Conservation (phyloP, 2,797 vertebrate species). For the Lophotriccus pileatus region DNA sequence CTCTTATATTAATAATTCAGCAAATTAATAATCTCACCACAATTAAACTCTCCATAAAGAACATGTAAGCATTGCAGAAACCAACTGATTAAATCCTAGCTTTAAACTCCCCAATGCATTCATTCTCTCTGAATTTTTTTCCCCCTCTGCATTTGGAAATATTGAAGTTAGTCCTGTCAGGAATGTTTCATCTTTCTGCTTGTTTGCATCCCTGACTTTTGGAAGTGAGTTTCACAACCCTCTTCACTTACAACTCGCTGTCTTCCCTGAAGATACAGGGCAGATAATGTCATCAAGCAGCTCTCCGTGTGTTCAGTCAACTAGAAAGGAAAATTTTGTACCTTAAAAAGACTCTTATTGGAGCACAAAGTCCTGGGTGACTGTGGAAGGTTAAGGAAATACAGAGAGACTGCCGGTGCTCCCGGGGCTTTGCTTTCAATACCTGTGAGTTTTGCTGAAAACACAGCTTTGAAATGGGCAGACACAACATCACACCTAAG, state of each 20-base stretch:
- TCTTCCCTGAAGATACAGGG: slow-evolving; percentile 3
- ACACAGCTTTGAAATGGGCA: not conserved
- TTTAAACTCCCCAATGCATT: not conserved
- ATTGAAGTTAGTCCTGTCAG: not conserved
- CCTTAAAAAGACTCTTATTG: not conserved
- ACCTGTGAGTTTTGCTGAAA: not conserved
- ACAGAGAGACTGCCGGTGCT: not conserved
- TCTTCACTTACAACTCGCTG: not conserved
- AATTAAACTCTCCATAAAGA: not conserved
- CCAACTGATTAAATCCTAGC: not conserved
- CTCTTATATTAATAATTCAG: not conserved
- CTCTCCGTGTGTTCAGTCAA: not conserved
- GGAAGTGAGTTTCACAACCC: slow-evolving; percentile 10
- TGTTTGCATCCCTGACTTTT: not conserved
- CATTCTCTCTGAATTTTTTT: not conserved
- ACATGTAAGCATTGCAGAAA: not conserved
- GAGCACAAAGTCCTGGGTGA: not conserved
- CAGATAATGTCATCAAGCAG: not conserved
- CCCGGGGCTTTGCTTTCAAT: not conserved
- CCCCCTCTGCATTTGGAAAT: not conserved
- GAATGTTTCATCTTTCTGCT: not conserved
- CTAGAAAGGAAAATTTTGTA: not conserved
- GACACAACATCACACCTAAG: not conserved
- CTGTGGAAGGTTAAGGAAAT: not conserved
- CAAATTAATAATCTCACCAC: not conserved